Evolutionary conservation across 1,140 invertebrate genomes (phyloP), one percentile per base, ranked within the genome.

Genomic region (Apis laboriosa): DNA sequence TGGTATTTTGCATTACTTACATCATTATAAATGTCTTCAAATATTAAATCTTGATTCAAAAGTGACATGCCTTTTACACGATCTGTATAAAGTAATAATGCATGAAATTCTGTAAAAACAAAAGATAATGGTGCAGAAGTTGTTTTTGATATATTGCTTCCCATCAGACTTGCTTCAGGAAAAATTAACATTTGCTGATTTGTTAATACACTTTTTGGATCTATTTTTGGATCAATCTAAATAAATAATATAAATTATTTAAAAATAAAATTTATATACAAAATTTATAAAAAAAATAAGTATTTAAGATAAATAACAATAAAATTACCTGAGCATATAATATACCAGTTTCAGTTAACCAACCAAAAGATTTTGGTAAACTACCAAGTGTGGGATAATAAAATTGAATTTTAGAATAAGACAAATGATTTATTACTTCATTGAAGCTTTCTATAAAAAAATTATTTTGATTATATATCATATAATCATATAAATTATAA

Each of bases 101-200:
- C 96, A 93, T 99, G 98, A 94, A 98, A 99, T 92, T 99, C 97
- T 2, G 98, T 99, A 21, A 99, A 92, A 8, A 98, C 96, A 90
- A 99, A 97, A 0, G 97, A 95, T 11, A 97, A 93, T 0, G 98
- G 98, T 17, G 95, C 94, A 51, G 92, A 82, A 17, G 84, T 80
- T 75, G 86, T 87, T 86, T 76, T 80, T 68, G 88, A 80, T 5
- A 72, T 71, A 91, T 92, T 91, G 75, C 78, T 92, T 68, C 84
- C 91, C 71, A 92, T 93, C 66, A 89, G 85, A 90, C 92, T 93
- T 49, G 88, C 91, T 90, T 93, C 93, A 80, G 96, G 95, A 90
- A 96, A 97, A 80, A 91, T 92, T 77, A 97, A 94, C 72, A 96
- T 94, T 90, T 96, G 95, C 63, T 95, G 94, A 91, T 96, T 95